Evolutionary conservation across 2,797 vertebrate genomes (phyloP).

Genomic region (Sternarchorhynchus goeldii): DNA sequence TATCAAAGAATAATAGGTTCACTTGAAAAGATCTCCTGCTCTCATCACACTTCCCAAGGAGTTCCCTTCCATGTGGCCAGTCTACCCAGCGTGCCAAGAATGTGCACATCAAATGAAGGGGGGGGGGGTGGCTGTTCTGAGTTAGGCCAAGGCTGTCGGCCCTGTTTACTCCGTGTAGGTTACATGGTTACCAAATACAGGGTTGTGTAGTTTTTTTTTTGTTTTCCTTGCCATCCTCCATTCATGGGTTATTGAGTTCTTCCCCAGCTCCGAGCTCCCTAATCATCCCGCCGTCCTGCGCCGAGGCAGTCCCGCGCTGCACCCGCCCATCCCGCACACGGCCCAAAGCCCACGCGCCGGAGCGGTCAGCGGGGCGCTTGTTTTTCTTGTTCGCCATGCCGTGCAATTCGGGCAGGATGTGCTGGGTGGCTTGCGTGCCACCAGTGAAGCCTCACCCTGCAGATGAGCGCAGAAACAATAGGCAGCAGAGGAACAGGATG

Average conservation of each 20-base stretch:
- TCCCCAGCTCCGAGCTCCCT: neutral
- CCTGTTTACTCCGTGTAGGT: slow-evolving; percentile 53
- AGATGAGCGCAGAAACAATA: slow-evolving; percentile 54
- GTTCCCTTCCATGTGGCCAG: slow-evolving; percentile 58
- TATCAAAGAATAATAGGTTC: slow-evolving; percentile 62
- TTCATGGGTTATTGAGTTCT: slow-evolving; percentile 20
- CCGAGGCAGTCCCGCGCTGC: no score
- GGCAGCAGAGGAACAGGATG: slow-evolving; percentile 49
- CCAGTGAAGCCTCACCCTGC: slow-evolving; percentile 54
- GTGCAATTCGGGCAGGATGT: slow-evolving; percentile 56
- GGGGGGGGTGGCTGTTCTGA: slow-evolving; percentile 47
- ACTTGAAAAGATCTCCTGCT: slow-evolving; percentile 58
- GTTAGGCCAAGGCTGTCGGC: slow-evolving; percentile 48
- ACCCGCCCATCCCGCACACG: no score
- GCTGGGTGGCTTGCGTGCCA: slow-evolving; percentile 53
- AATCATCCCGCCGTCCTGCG: slow-evolving; percentile 4
- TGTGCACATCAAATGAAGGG: slow-evolving; percentile 51
- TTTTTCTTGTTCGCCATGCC: slow-evolving; percentile 44
- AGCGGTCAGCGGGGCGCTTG: neutral
- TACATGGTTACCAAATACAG: slow-evolving; percentile 55
- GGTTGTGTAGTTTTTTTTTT: slow-evolving; percentile 6
- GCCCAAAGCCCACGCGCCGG: no score
- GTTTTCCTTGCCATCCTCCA: neutral
- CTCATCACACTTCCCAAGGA: slow-evolving; percentile 58
- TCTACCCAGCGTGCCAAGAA: slow-evolving; percentile 50